A percentile compares a stretch with the other conserved stretches of the same genome.
These are phyloP conservation scores for Lordiphosa mommai DNA, from an alignment of 1,140 invertebrate genomes.

Conservation along the genomic window DNA sequence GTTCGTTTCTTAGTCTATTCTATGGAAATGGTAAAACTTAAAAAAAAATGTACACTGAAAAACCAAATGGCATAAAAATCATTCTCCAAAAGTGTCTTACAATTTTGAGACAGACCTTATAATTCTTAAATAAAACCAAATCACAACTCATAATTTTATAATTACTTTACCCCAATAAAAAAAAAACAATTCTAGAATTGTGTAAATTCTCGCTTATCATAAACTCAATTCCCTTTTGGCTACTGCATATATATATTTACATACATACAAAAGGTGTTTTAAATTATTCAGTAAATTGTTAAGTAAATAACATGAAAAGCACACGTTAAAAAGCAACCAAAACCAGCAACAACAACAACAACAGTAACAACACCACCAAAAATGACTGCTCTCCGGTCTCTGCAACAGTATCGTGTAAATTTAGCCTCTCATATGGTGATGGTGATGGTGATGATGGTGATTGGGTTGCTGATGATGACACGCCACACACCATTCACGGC, in stretches of 20 bases:
- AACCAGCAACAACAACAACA: constrained; percentile 45
- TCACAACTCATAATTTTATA: too few relatives aligned
- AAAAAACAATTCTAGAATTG: too few relatives aligned
- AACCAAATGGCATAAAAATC: too few relatives aligned
- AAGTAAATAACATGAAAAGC: constrained; percentile 69
- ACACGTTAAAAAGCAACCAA: constrained; percentile 53
- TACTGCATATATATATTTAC: neutral
- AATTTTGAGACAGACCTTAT: too few relatives aligned
- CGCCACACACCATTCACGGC: constrained; percentile 54
- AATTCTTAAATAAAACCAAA: too few relatives aligned
- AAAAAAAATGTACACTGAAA: too few relatives aligned
- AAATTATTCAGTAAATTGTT: constrained; percentile 78
- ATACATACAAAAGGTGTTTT: constrained; percentile 28
- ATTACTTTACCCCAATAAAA: too few relatives aligned
- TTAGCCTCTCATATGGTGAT: constrained; percentile 28
- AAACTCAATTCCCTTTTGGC: neutral
- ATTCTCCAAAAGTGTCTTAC: too few relatives aligned
- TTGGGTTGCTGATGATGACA: constrained; percentile 39
- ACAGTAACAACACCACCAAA: constrained; percentile 34
- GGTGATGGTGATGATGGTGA: constrained; percentile 27
- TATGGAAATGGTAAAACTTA: too few relatives aligned
- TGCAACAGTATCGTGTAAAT: constrained; percentile 20
- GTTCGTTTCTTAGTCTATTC: too few relatives aligned
- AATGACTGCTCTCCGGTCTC: constrained; percentile 5
- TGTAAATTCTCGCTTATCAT: too few relatives aligned